These are phyloP conservation scores for Hipparchia sbordonii DNA, from an alignment of 2,888 invertebrate genomes.

Conservation along the genomic window DNA sequence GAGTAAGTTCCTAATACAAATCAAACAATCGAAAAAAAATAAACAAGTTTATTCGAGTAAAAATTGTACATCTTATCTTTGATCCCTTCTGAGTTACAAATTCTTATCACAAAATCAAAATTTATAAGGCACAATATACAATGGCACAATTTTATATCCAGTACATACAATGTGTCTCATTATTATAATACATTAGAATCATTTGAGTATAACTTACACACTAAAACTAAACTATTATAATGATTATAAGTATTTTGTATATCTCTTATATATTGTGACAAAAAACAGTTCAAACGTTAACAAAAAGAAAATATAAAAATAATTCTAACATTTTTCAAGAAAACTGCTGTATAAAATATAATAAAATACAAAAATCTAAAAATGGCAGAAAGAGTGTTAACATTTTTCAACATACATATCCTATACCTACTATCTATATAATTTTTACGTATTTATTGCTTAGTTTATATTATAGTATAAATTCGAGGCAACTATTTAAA, in stretches of 20 bases:
- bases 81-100: not conserved
- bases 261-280: not conserved
- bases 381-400: not conserved
- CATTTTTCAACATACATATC: not conserved
- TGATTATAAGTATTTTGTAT: not conserved
- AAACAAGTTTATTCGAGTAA: slow-evolving; percentile 8
- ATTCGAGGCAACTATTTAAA: slow-evolving; percentile 4
- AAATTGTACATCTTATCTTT: not conserved
- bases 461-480: not conserved
- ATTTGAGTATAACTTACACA: too few relatives aligned
- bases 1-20: not conserved
- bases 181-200: not conserved
- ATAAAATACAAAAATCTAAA: not conserved
- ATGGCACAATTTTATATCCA: not conserved
- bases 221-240: not conserved
- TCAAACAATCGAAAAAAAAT: not conserved
- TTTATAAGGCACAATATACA: slow-evolving; percentile 1
- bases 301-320: not conserved
- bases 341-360: not conserved
- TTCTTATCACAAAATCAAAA: not conserved
- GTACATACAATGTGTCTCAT: not conserved
- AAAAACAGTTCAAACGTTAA: not conserved
- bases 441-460: slow-evolving; percentile 2
- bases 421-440: not conserved
- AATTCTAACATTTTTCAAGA: not conserved